Evolutionary conservation across 2,888 invertebrate genomes (phyloP), one percentile per base, ranked within the genome.

Genomic region (Timema podura): DNA sequence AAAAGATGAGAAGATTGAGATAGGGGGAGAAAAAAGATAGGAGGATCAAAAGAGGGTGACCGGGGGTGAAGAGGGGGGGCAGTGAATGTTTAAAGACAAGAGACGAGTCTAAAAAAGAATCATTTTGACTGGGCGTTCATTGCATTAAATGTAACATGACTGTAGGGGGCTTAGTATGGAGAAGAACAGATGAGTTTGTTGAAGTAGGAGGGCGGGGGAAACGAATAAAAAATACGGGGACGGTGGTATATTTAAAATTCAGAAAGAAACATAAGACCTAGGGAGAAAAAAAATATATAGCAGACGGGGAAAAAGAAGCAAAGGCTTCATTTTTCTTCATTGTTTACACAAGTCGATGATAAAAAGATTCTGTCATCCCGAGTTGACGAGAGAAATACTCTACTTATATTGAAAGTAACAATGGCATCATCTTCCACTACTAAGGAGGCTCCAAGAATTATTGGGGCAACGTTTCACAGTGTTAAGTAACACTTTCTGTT

Each of bases 121-220:
- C 70, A 73, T 70, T 70, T 67, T 68, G 68, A 69, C 68, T 70
- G 68, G 45, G 67, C 70, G 68, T 70, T 73, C 72, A 73, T 73
- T 73, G 70, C 68, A 73, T 73, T 73, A 73, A 70, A 68, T 68
- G 70, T 71, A 66, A 70, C 72, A 69, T 70, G 72, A 69, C 70
- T 70, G 69, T 59, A 30, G 15, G 48, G 68, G 70, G 68, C 65
- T 67, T 61, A 70, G 66, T 70, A 48, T 30, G 45, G 65, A 68
- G 48, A 54, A 68, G 59, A 65, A 68, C 68, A 65, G 68, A 70
- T 67, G 65, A 70, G 67, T 51, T 67, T 48, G 48, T 30, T 48
- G 69, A 66, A 45, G 66, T 57, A 64, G 61, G 67, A 44, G 44
- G 57, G 49, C 9, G 51, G 11, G 47, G 47, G 15, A 68, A 44